Evolutionary conservation across 2,888 invertebrate genomes (phyloP).

Genomic region (Sphaerophoria rueppellii): DNA sequence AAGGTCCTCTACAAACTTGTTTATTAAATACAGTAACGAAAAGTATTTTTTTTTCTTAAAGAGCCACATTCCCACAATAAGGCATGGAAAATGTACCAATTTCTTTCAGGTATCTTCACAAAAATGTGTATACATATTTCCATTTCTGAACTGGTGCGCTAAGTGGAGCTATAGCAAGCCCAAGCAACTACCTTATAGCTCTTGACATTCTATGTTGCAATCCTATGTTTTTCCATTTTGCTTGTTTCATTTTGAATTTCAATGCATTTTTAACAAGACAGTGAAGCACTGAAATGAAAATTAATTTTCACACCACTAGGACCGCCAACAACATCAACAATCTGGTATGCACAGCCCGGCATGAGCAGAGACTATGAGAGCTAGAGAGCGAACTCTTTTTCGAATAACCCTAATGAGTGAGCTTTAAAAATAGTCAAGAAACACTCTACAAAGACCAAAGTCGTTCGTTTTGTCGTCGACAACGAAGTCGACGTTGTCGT

Average conservation of each 20-base stretch:
- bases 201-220: constrained; percentile 35
- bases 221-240: not conserved
- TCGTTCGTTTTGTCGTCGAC: constrained; percentile 17
- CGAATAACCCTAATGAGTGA: constrained; percentile 51
- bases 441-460: constrained; percentile 12
- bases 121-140: not conserved
- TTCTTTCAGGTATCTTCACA: not conserved
- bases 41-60: not conserved
- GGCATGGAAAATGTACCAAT: not conserved
- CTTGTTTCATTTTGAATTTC: constrained; percentile 28
- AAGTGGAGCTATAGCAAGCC: not conserved
- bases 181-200: not conserved
- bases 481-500: not conserved
- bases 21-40: not conserved
- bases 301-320: constrained; percentile 58
- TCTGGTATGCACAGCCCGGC: not conserved
- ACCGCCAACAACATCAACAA: constrained; percentile 30
- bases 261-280: constrained; percentile 63
- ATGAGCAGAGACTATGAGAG: not conserved
- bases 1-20: not conserved
- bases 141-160: no score
- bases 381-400: constrained; percentile 26
- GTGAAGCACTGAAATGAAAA: constrained; percentile 50
- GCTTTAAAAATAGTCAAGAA: constrained; percentile 53
- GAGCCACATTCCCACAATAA: not conserved